phyloP scores from a whole-genome alignment of 2,888 invertebrate species.

The Tiphia femorata region DNA sequence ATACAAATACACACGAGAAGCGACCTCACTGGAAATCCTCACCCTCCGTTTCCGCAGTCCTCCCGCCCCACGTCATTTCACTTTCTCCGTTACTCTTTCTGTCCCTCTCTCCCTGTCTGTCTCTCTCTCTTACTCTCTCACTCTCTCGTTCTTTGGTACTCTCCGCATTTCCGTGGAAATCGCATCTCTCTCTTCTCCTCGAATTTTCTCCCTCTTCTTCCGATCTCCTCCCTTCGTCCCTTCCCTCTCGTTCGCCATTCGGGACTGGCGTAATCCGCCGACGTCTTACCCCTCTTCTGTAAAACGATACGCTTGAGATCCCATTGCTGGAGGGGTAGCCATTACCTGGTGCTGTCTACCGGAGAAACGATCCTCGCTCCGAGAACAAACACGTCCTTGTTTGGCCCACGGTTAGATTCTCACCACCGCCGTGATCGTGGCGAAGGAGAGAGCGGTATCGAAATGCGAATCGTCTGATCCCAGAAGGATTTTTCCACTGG shows the following conservation, averaged over 20 bases:
- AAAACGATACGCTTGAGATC: constrained; percentile 63
- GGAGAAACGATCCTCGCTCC: constrained; percentile 30
- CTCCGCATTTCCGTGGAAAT: too few relatives aligned
- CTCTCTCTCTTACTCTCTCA: constrained; percentile 18
- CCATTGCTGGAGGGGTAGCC: constrained; percentile 45
- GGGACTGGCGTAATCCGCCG: constrained; percentile 36
- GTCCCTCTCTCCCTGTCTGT: constrained; percentile 6
- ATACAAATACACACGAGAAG: too few relatives aligned
- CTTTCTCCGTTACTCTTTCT: constrained; percentile 6
- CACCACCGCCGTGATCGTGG: too few relatives aligned
- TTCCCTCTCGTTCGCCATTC: constrained; percentile 20
- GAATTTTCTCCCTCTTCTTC: constrained; percentile 12
- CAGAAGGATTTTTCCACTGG: too few relatives aligned
- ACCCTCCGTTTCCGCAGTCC: background rate
- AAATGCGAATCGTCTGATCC: too few relatives aligned
- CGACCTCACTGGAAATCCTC: too few relatives aligned
- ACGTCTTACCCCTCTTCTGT: constrained; percentile 46
- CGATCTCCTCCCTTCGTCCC: constrained; percentile 9
- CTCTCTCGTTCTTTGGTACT: too few relatives aligned
- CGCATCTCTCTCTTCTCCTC: constrained; percentile 9
- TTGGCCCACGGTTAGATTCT: too few relatives aligned
- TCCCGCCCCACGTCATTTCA: background rate
- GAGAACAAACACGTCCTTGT: constrained; percentile 24
- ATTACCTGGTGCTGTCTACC: constrained; percentile 44
- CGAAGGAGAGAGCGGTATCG: background rate